Evolutionary conservation across 2,113 vertebrate genomes (phyloP), one percentile per base, ranked within the genome.

Genomic region (Mesoclemmys tuberculata): DNA sequence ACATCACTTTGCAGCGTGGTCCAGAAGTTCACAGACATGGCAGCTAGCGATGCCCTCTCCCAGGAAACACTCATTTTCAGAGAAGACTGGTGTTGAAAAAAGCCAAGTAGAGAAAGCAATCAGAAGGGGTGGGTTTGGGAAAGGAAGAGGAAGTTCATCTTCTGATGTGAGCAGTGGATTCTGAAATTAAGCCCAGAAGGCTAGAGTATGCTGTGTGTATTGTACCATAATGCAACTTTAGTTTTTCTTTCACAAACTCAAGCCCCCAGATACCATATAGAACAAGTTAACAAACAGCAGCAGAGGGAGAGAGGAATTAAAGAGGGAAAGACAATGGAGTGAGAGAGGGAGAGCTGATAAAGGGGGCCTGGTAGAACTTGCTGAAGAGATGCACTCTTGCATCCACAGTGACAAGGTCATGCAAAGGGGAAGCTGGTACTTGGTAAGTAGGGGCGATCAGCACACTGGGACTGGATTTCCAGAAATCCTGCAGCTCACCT

Each of bases 81-180:
- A 95, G 93, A 87, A 93, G 86, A 95, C 92, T 90, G 92, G 88
- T 90, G 88, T 95, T 92, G 86, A 38, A 93, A 97, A 82, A 93
- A 95, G 92, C 94, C 95, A 93, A 97, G 95, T 95, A 96, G 91
- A 95, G 94, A 95, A 97, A 93, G 92, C 94, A 97, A 95, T 95
- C 94, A 95, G 95, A 90, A 94, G 94, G 94, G 90, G 48, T 0
- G 84, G 95, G 92, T 82, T 0, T 6, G 68, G 95, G 93, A 89
- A 94, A 92, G 94, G 91, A 96, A 92, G 24, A 0, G 84, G 92
- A 93, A 94, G 94, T 77, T 46, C 74, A 92, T 95, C 74, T 95
- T 93, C 92, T 94, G 94, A 91, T 2, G 1, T 12, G 85, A 86
- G 71, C 0, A 7, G 61, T 93, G 93, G 88, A 80, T 93, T n/a